Percentiles rank a stretch among this genome's conserved stretches.
Conservation (phyloP, 2,888 invertebrate species). For the Andrena bucephala region DNA sequence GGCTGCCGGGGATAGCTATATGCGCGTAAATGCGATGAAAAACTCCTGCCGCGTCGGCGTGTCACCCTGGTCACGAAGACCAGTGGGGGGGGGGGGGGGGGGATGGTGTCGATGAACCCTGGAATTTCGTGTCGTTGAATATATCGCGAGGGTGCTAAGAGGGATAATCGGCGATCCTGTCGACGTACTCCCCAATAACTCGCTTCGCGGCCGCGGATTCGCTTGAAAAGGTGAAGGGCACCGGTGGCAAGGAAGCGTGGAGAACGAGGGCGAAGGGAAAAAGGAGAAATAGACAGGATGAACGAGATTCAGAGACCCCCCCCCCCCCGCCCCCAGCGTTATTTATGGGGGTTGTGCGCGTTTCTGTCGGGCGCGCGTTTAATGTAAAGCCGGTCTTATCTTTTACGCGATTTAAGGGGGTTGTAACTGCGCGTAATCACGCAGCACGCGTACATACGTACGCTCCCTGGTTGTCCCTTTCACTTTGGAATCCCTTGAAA, state of each 20-base stretch:
- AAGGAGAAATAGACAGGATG: slow-evolving; percentile 20
- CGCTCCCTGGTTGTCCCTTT: slow-evolving; percentile 55
- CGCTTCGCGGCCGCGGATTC: slow-evolving; percentile 37
- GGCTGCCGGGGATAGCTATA: not conserved
- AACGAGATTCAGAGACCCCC: slow-evolving; percentile 53
- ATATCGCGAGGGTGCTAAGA: slow-evolving; percentile 27
- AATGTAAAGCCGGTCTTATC: slow-evolving; percentile 76
- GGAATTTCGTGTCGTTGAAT: slow-evolving; percentile 13
- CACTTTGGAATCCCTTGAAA: slow-evolving; percentile 73
- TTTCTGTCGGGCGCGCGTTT: slow-evolving; percentile 69
- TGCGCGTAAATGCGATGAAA: not conserved
- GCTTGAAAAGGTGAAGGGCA: slow-evolving; percentile 24
- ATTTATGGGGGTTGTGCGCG: slow-evolving; percentile 72
- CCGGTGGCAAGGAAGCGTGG: slow-evolving; percentile 4
- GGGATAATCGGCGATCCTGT: slow-evolving; percentile 36
- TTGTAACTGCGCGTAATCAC: slow-evolving; percentile 77
- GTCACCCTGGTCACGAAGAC: not conserved
- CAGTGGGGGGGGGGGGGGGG: no score
- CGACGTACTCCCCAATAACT: slow-evolving; percentile 44
- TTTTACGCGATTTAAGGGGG: slow-evolving; percentile 76
- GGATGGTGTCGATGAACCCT: not conserved
- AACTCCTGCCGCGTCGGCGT: not conserved
- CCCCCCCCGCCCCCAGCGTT: slow-evolving; percentile 37
- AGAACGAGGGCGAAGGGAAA: slow-evolving; percentile 13
- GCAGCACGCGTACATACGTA: slow-evolving; percentile 60